phyloP scores from a whole-genome alignment of 2,888 invertebrate genomes.

The Spodoptera littoralis region DNA sequence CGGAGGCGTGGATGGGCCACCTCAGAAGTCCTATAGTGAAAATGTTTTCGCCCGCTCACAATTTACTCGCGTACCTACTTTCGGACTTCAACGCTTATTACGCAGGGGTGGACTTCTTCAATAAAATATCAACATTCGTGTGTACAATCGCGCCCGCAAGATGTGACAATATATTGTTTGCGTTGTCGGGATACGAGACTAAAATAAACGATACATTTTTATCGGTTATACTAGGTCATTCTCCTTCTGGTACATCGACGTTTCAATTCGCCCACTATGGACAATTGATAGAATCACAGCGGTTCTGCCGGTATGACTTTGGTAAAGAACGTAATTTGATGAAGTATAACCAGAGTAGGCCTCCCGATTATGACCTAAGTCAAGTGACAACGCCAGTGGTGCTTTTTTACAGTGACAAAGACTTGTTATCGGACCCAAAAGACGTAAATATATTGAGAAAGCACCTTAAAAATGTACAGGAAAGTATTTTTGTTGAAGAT shows the following conservation, averaged over 20 bases:
- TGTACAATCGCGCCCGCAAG: conserved; percentile 63
- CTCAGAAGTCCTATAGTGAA: conserved; percentile 76
- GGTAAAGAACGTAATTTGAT: conserved; percentile 65
- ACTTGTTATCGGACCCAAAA: conserved; percentile 81
- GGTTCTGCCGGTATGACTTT: conserved; percentile 76
- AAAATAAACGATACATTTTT: conserved; percentile 82
- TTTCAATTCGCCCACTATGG: conserved; percentile 84
- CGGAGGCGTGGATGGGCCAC: conserved; percentile 86
- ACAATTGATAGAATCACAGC: conserved; percentile 71
- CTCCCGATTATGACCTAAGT: conserved; percentile 76
- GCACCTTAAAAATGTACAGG: conserved; percentile 84
- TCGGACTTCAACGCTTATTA: conserved; percentile 62
- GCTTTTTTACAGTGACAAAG: conserved; percentile 75
- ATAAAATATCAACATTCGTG: conserved; percentile 62
- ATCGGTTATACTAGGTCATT: conserved; percentile 89
- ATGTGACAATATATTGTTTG: conserved; percentile 69
- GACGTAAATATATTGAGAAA: conserved; percentile 83
- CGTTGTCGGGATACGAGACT: conserved; percentile 66
- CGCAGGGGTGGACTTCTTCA: conserved; percentile 67
- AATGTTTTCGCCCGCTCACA: conserved; percentile 67
- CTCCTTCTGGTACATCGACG: conserved; percentile 89
- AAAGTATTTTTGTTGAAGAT: conserved; percentile 82
- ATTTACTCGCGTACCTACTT: conserved; percentile 61
- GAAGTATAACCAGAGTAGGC: conserved; percentile 78
- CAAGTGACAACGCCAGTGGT: conserved; percentile 69